These are phyloP conservation scores for Periophthalmus magnuspinnatus DNA, from an alignment of 2,797 vertebrate species.

Conservation along the genomic window DNA sequence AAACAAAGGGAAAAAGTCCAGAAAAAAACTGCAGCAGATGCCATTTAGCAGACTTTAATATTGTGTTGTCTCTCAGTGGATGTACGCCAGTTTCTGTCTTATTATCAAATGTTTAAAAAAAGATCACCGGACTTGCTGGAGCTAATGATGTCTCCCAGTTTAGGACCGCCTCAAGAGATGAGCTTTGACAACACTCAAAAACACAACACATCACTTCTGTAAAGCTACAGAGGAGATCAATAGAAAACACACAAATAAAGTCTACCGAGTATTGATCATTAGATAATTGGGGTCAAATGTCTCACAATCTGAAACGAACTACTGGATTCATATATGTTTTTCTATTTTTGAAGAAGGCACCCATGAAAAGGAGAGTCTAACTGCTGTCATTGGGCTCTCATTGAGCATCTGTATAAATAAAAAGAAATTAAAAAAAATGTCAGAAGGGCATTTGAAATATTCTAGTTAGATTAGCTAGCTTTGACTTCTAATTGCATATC, in stretches of 20 bases:
- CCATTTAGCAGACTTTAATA: constrained; percentile 72
- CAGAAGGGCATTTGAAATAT: no score
- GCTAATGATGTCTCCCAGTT: constrained; percentile 66
- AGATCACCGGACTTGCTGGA: constrained; percentile 52
- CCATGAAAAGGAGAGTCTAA: no score
- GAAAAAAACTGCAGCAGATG: constrained; percentile 49
- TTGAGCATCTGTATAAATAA: no score
- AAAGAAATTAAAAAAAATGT: no score
- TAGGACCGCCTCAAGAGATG: constrained; percentile 54
- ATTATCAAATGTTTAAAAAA: constrained; percentile 70
- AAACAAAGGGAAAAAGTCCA: constrained; percentile 42
- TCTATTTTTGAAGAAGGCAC: no score
- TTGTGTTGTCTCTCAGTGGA: constrained; percentile 45
- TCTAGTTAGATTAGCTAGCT: no score
- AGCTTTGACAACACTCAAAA: constrained; percentile 22
- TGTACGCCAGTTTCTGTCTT: constrained; percentile 50
- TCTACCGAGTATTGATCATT: neutral
- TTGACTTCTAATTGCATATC: no score
- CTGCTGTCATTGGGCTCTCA: no score
- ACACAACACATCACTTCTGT: neutral
- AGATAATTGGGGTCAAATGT: no score
- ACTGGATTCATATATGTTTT: no score
- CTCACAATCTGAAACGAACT: no score
- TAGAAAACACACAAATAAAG: neutral
- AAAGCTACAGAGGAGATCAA: neutral